Evolutionary conservation across 2,888 invertebrate genomes (phyloP).

Genomic region (Caenorhabditis sp.): DNA sequence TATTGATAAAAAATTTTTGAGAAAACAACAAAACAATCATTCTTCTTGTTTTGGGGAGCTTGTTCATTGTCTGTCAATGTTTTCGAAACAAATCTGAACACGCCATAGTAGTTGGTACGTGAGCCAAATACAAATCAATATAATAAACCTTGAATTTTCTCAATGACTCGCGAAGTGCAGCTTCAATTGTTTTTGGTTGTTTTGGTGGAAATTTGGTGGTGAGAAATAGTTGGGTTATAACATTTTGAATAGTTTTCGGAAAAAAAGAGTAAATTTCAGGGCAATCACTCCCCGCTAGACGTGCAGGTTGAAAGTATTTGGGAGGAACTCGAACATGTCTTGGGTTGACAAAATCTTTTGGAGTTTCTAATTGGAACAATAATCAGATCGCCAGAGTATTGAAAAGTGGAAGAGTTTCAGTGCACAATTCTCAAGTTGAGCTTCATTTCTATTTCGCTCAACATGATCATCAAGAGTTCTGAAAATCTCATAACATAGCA

Average conservation of each 20-base stretch:
- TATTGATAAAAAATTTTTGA: no score
- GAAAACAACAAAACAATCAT: no score
- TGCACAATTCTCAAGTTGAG: conserved; percentile 78
- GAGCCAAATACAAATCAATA: conserved; percentile 84
- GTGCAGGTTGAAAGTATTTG: conserved; percentile 58
- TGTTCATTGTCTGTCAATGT: no score
- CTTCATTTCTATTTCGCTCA: conserved; percentile 83
- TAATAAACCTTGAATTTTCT: conserved; percentile 81
- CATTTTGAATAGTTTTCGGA: neutral
- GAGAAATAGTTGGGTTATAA: conserved; percentile 24
- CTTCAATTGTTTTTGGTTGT: conserved; percentile 15
- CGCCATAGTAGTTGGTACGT: conserved; percentile 77
- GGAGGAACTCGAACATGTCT: conserved; percentile 71
- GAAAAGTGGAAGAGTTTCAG: conserved; percentile 47
- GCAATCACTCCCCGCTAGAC: neutral
- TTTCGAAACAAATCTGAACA: conserved; percentile 1
- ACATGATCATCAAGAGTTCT: conserved; percentile 75
- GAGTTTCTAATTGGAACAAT: conserved; percentile 84
- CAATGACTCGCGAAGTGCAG: conserved; percentile 69
- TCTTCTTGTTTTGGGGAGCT: no score
- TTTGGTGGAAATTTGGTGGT: conserved; percentile 73
- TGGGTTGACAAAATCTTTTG: conserved; percentile 81
- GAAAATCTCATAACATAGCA: conserved; percentile 77
- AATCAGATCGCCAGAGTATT: conserved; percentile 79
- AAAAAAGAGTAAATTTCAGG: neutral